A percentile compares a stretch with the other conserved stretches of the same genome.
phyloP scores from a whole-genome alignment of 2,797 vertebrate species.

The Nannoperca australis region DNA sequence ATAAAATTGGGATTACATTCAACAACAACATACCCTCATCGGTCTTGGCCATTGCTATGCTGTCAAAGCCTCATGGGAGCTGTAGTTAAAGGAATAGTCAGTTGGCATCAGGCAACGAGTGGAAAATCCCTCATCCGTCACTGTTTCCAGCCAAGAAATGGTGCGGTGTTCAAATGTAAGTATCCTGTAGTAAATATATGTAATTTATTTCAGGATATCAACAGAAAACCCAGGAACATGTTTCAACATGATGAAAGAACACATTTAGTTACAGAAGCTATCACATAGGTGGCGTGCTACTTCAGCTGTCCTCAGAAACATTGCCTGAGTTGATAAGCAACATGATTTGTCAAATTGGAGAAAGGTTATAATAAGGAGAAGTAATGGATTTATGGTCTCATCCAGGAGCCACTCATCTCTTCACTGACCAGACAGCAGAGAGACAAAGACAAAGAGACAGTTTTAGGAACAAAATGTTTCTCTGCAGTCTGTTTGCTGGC shows the following conservation, averaged over 20 bases:
- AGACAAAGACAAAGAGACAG: not conserved
- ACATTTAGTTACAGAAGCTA: not conserved
- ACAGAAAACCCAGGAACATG: not conserved
- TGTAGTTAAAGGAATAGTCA: not conserved
- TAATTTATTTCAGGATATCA: not conserved
- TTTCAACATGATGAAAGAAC: not conserved
- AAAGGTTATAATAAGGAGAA: not conserved
- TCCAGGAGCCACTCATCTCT: not conserved
- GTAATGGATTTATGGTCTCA: not conserved
- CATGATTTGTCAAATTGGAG: not conserved
- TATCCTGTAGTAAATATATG: not conserved
- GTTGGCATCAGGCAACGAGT: not conserved
- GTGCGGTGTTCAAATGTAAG: not conserved
- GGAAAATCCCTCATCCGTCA: not conserved
- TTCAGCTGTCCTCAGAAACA: not conserved
- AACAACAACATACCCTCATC: not conserved
- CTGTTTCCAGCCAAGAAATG: not conserved
- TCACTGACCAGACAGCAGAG: not conserved
- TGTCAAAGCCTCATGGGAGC: not conserved
- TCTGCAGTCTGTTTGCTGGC: conserved; percentile 13
- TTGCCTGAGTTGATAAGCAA: not conserved
- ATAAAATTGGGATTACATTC: not conserved
- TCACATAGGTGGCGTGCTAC: accelerated
- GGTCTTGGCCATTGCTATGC: no score
- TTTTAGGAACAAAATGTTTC: conserved; percentile 11